Evolutionary conservation across 2,888 invertebrate genomes (phyloP).

Genomic region (Philhelius pedissequus): DNA sequence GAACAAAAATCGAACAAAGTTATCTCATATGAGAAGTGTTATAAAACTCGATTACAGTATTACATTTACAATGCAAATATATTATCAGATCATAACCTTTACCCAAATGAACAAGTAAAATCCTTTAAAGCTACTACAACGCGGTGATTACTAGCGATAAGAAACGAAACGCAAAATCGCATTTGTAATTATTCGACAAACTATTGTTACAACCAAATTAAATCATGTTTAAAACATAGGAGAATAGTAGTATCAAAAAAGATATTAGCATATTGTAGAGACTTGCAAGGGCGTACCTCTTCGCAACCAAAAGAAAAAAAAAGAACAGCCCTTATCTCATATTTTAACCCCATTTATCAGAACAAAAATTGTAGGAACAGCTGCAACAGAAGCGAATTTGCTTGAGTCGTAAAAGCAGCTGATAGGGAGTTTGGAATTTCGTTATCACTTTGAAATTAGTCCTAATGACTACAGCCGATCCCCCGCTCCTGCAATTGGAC

Average conservation of each 20-base stretch:
- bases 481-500: conserved; percentile 84
- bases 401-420: conserved; percentile 4
- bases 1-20: not conserved
- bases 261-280: conserved; percentile 23
- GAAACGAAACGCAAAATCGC: conserved; percentile 45
- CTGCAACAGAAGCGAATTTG: not conserved
- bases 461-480: conserved; percentile 83
- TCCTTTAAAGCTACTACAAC: not conserved
- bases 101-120: not conserved
- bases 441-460: conserved; percentile 42
- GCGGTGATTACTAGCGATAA: conserved; percentile 44
- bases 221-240: conserved; percentile 31
- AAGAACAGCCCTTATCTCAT: conserved; percentile 30
- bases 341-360: not conserved
- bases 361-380: not conserved
- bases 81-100: conserved; percentile 1
- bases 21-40: not conserved
- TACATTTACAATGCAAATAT: conserved; percentile 5
- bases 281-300: conserved; percentile 1
- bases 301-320: not conserved
- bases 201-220: not conserved
- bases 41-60: not conserved
- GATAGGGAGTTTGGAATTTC: conserved; percentile 34
- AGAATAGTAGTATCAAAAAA: not conserved
- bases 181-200: conserved; percentile 37